Conservation (phyloP, 2,888 invertebrate species). For the Germaria angustata region DNA sequence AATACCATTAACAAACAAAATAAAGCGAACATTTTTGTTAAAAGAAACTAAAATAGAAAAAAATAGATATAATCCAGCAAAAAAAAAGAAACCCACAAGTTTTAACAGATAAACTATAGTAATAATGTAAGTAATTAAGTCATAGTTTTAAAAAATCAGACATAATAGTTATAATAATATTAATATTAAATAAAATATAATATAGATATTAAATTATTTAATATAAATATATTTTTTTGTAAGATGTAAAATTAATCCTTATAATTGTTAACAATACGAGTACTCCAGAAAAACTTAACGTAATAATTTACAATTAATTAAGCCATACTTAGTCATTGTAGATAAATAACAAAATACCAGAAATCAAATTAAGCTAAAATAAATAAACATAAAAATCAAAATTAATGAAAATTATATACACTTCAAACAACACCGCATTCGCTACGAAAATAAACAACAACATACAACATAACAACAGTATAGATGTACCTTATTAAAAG, state of each 20-base stretch:
- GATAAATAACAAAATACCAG: conserved; percentile 34
- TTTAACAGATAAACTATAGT: conserved; percentile 45
- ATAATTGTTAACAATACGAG: conserved; percentile 34
- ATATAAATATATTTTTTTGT: conserved; percentile 57
- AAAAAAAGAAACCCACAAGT: background rate
- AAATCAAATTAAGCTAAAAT: conserved; percentile 10
- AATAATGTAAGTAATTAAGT: conserved; percentile 42
- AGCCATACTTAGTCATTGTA: conserved; percentile 20
- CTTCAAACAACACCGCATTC: background rate
- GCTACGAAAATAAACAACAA: background rate
- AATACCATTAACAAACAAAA: conserved; percentile 28
- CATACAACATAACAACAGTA: conserved; percentile 26
- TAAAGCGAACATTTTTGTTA: conserved; percentile 10
- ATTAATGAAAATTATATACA: conserved; percentile 13
- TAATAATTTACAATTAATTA: background rate
- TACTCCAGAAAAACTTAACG: background rate
- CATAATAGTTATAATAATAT: conserved; percentile 2
- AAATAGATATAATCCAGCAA: conserved; percentile 16
- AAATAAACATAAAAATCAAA: conserved; percentile 17
- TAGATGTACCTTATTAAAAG: conserved; percentile 47
- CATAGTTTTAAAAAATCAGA: conserved; percentile 37
- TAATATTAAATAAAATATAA: conserved; percentile 8
- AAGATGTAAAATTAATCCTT: conserved; percentile 47
- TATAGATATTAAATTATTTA: conserved; percentile 6
- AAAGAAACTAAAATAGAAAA: background rate